Evolutionary conservation across 2,113 vertebrate genomes (phyloP), one percentile per base, ranked within the genome.

Genomic region (Damaliscus lunatus): DNA sequence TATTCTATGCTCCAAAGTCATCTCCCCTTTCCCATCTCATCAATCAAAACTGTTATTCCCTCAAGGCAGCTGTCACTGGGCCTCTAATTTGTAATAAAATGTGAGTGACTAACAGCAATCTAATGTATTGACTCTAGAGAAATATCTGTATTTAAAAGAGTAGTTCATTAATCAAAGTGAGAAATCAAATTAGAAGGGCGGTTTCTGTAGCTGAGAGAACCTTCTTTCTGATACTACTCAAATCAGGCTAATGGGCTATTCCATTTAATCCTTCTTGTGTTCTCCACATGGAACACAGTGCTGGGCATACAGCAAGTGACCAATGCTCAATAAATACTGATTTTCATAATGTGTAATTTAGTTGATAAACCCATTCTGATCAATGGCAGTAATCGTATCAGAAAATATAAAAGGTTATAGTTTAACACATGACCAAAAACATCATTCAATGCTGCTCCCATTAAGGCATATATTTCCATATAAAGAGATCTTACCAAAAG

Each of bases 31-130:
- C 40, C 3, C 46, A 81, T 62, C 43, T 78, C 95, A 86, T 77
- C 43, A 60, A 95, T 95, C 59, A 91, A 85, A 97, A 93, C 36
- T 59, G 55, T 71, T 91, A 86, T 86, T 89, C 50, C 36, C 55
- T 67, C 43, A 95, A 89, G 57, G 57, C 52, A 95, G 82, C 82
- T 95, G 36, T 94, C 92, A 96, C 0, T 83, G 83, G 59, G 15
- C 59, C 36, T 91, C 90, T 94, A 96, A 93, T 94, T 95, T 94
- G 67, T 91, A 96, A 94, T 88, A 96, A 94, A 94, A 97, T 97
- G 67, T 96, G 57, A 97, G 40, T 97, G 77, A 97, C 89, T 91
- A 96, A 97, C 74, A 94, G 50, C 84, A 94, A 97, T 81, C 59
- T 92, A 92, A 94, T 81, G 3, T 29, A 83, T 93, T 91, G 93